Evolutionary conservation across 2,797 vertebrate genomes (phyloP).

Genomic region (Premnoplex brunnescens): DNA sequence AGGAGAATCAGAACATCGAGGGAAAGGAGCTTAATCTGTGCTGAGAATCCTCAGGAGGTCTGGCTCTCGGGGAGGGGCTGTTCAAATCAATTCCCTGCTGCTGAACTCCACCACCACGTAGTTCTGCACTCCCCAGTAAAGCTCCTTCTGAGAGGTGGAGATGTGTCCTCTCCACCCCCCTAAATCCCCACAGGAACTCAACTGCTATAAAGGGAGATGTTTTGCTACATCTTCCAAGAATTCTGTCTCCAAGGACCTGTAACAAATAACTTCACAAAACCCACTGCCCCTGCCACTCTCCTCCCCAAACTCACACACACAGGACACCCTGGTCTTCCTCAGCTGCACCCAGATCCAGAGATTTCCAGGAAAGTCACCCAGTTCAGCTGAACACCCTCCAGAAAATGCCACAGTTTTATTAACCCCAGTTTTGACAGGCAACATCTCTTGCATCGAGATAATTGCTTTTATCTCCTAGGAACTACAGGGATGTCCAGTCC

Average conservation of each 20-base stretch:
- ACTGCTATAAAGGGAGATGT: not conserved
- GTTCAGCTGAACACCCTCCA: not conserved
- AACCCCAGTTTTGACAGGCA: not conserved
- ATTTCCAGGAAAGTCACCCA: not conserved
- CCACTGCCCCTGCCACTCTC: not conserved
- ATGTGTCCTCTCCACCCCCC: too few species aligned
- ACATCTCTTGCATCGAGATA: not conserved
- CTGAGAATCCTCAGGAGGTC: not conserved
- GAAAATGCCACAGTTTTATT: not conserved
- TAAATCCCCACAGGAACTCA: not conserved
- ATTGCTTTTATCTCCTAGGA: not conserved
- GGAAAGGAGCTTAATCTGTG: not conserved
- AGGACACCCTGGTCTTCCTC: not conserved
- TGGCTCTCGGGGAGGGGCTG: not conserved
- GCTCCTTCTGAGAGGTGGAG: not conserved
- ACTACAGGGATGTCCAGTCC: not conserved
- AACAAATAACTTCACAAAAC: not conserved
- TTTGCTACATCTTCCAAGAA: not conserved
- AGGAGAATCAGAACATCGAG: rapidly evolving
- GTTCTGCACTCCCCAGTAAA: not conserved
- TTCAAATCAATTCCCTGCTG: not conserved
- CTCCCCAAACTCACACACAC: rapidly evolving
- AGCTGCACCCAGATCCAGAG: not conserved
- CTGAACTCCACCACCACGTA: not conserved
- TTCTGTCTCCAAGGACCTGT: not conserved